A percentile compares a stretch with the other conserved stretches of the same genome.
These are phyloP conservation scores for Euschistus heros DNA, from an alignment of 1,140 invertebrate species.

Conservation along the genomic window DNA sequence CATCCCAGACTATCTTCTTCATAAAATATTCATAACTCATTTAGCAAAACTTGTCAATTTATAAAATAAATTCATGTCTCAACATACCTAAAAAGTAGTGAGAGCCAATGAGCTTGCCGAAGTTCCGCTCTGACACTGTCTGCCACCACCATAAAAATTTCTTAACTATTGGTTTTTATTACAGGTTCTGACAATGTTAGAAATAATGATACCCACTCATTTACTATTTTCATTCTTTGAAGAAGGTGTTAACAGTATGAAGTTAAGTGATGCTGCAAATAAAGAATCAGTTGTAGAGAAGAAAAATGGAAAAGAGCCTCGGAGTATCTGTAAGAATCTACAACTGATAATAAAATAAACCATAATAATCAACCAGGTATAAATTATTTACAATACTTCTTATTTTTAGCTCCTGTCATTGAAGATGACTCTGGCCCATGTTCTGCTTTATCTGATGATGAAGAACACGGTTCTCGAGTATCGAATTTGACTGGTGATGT, in stretches of 20 bases:
- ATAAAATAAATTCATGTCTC: too few relatives aligned
- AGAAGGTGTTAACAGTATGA: conserved; percentile 62
- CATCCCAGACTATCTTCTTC: too few relatives aligned
- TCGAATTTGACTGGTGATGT: conserved; percentile 48
- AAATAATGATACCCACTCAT: conserved; percentile 76
- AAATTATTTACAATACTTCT: conserved; percentile 11
- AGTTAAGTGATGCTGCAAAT: conserved; percentile 33
- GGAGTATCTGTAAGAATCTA: conserved; percentile 44
- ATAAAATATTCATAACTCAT: too few relatives aligned
- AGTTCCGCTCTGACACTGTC: too few relatives aligned
- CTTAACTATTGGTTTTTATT: conserved; percentile 31
- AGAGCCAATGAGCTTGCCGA: too few relatives aligned
- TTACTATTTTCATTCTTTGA: conserved; percentile 82
- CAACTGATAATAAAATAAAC: background rate
- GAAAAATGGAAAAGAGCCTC: conserved; percentile 33
- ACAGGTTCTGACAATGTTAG: conserved; percentile 71
- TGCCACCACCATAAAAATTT: too few relatives aligned
- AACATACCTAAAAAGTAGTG: too few relatives aligned
- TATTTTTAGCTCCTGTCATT: conserved; percentile 44
- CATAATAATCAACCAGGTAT: background rate
- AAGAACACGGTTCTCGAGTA: conserved; percentile 43
- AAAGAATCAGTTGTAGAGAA: conserved; percentile 31
- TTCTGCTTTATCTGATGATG: conserved; percentile 59
- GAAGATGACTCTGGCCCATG: conserved; percentile 58
- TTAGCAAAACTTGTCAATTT: too few relatives aligned